A percentile compares a stretch with the other conserved stretches of the same genome.
These are phyloP conservation scores for Chaetorhynchus papuensis DNA, from an alignment of 2,113 vertebrate genomes.

Conservation along the genomic window DNA sequence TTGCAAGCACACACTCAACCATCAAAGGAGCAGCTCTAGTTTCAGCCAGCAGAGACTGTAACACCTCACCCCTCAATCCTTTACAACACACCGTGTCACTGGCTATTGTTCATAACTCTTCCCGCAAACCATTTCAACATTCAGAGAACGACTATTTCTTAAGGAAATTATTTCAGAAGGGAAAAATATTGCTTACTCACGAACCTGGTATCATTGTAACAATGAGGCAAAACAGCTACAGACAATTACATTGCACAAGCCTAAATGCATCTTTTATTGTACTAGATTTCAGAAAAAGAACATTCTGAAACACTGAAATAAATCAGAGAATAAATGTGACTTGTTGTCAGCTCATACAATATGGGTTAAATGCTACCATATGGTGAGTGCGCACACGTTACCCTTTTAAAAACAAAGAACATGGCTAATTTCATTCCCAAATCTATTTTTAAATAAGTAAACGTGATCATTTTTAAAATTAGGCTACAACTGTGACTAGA, in stretches of 20 bases:
- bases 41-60: conserved; percentile 45
- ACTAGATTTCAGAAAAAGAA: conserved; percentile 44
- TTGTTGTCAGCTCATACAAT: conserved; percentile 33
- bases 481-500: background rate
- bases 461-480: background rate
- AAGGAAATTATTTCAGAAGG: background rate
- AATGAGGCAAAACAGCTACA: conserved; percentile 1
- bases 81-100: background rate
- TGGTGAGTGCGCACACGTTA: conserved; percentile 23
- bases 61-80: background rate
- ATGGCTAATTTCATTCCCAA: conserved; percentile 27
- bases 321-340: conserved; percentile 54
- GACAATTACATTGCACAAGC: conserved; percentile 11
- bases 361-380: conserved; percentile 67
- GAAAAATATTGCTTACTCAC: background rate
- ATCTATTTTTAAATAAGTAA: conserved; percentile 18
- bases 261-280: background rate
- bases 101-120: conserved; percentile 43
- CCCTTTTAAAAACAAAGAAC: conserved; percentile 57
- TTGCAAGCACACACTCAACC: background rate
- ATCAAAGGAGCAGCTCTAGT: conserved; percentile 49
- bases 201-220: background rate
- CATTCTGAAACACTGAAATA: conserved; percentile 56
- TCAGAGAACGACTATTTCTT: background rate
- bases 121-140: conserved; percentile 2